phyloP scores from a whole-genome alignment of 2,888 invertebrate genomes.

The Mesorhabditis sp. region DNA sequence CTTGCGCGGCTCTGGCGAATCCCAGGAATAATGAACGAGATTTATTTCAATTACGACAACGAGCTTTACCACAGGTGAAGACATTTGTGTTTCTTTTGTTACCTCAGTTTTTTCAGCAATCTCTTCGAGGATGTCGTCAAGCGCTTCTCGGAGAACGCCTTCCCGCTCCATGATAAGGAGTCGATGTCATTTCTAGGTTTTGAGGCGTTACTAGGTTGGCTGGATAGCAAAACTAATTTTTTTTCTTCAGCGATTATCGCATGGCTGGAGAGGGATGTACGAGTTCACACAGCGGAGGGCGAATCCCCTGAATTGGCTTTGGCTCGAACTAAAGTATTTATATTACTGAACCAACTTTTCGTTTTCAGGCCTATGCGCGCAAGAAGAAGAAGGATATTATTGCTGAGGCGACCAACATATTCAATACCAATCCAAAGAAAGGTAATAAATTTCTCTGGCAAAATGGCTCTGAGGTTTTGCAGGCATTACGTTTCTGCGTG shows the following conservation, averaged over 20 bases:
- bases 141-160: conserved; percentile 73
- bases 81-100: not conserved
- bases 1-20: conserved; percentile 90
- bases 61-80: conserved; percentile 76
- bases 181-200: conserved; percentile 80
- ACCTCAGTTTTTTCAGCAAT: conserved; percentile 31
- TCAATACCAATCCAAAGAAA: conserved; percentile 89
- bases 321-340: too few species aligned
- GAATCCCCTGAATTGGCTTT: too few species aligned
- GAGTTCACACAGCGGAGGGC: too few species aligned
- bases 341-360: too few species aligned
- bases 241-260: too few species aligned
- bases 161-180: conserved; percentile 69
- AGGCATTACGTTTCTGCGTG: conserved; percentile 80
- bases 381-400: conserved; percentile 85
- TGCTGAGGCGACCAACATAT: conserved; percentile 85
- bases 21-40: conserved; percentile 88
- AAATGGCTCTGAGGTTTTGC: not conserved
- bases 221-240: too few species aligned
- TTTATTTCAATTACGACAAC: conserved; percentile 96
- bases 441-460: conserved; percentile 62
- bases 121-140: conserved; percentile 85
- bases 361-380: conserved; percentile 68
- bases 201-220: conserved; percentile 74
- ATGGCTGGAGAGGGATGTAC: too few species aligned